Evolutionary conservation across 2,888 invertebrate species (phyloP), one percentile per base, ranked within the genome.

Genomic region (Erebia aethiops): DNA sequence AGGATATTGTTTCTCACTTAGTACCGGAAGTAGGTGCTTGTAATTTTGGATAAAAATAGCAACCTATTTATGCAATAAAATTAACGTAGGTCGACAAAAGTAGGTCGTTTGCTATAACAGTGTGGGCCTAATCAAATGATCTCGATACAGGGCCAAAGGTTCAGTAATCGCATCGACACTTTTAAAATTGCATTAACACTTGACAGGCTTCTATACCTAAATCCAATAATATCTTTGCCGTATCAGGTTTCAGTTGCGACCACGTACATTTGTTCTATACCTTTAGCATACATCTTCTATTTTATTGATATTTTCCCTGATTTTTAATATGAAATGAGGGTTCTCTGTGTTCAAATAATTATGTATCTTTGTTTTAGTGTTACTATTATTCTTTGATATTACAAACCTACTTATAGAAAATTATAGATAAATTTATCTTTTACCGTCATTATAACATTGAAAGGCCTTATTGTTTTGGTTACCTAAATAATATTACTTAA

Each of bases 101-200:
- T 61, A 72, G 71, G 71, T 70, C 67, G 64, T 61, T 60, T 71
- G 64, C 64, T 66, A 58, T 71, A 72, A 67, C 35, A 7, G 35
- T 35, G 35, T 35, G 35, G 35, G 11, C 71, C 67, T 75, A 75
- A 76, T 75, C 75, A 56, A 72, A 75, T 76, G 68, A 75, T 73
- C 71, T 67, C 69, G 66, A 74, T 76, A 65, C 75, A 75, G 63
- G 68, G 71, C 62, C 70, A 72, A 75, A 70, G 67, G 49, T n/a
- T 52, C 13, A 16, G n/a, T 46, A 60, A 16, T 54, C 16, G 62
- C 35, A 56, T 71, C 60, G 58, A 65, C 64, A 56, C 9, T 60
- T 68, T 58, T 68, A 60, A 67, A 66, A 69, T 67, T 67, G 69
- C 64, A 70, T 70, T 73, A 69, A 65, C 69, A 64, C 26, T 74